Evolutionary conservation across 2,113 vertebrate species (phyloP), one percentile per base, ranked within the genome.

Genomic region (Odobenus rosmarus): DNA sequence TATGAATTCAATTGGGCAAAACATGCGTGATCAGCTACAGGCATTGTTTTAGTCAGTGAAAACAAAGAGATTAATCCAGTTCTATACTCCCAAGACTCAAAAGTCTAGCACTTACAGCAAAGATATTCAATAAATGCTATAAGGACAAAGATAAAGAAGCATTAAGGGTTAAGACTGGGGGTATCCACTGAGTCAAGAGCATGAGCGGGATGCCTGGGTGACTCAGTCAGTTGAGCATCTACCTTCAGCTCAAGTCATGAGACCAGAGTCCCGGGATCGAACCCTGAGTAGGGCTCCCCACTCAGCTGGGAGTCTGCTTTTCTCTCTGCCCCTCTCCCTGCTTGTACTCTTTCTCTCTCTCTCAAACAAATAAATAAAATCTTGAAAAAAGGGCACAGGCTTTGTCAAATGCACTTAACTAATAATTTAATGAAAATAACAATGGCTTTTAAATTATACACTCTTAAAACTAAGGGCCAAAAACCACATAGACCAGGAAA

Each of bases 391-490:
- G 49, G 36, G 33, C 15, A 61, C 26, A 36, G 92, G 18, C 33
- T 72, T 87, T 88, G 53, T 94, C 67, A 95, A 86, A 94, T 28
- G 49, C 5, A 82, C 21, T 69, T 89, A 76, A 31, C 49, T 96
- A 92, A 81, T 72, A 83, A 67, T 76, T 95, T 11, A 13, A 82
- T 36, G 18, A 85, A 96, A 95, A 91, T 76, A 92, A 57, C 51
- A 67, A 88, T n/a, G 13, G 3, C 39, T 67, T 76, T 83, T 86
- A 90, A 82, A 87, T 74, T 64, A 93, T 23, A n/a, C 6, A 90
- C 28, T 84, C 57, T 95, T 80, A 97, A 95, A 96, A 85, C 42
- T 80, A 96, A 89, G 28, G 31, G 24, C 31, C 36, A 93, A 92
- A 62, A 51, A 84, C 64, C 93, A 85, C 14, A 94, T 0, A 74